These are phyloP conservation scores for Psophia crepitans DNA, from an alignment of 2,113 vertebrate genomes.

Conservation along the genomic window DNA sequence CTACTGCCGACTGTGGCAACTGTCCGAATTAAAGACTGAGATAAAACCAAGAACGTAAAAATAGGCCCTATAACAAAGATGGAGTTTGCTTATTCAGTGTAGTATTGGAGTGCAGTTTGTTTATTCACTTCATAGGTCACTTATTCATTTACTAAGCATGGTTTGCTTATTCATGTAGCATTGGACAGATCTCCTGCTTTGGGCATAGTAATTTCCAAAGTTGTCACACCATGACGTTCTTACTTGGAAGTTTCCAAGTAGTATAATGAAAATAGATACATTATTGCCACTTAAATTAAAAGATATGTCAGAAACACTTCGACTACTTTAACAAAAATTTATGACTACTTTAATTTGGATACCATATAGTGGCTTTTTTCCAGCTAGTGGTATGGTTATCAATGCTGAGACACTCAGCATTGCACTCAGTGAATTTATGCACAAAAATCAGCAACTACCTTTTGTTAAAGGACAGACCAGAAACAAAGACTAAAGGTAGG, in stretches of 20 bases:
- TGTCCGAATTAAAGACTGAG: background rate
- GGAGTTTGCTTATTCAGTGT: background rate
- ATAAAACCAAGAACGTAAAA: background rate
- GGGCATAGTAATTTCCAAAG: background rate
- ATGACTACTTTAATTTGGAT: background rate
- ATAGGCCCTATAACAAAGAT: background rate
- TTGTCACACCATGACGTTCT: background rate
- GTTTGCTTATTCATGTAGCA: background rate
- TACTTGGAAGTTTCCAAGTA: background rate
- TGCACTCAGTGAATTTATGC: background rate
- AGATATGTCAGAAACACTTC: background rate
- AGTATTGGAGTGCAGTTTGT: background rate
- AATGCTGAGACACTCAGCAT: background rate
- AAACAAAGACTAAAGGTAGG: background rate
- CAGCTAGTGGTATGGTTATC: background rate
- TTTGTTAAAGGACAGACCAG: background rate
- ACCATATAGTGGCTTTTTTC: background rate
- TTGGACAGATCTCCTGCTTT: background rate
- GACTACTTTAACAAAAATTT: background rate
- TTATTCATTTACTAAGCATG: background rate
- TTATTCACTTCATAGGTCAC: background rate
- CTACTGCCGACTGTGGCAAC: background rate
- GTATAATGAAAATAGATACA: background rate
- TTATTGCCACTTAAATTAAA: background rate
- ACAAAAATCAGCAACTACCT: background rate